phyloP scores from a whole-genome alignment of 2,888 invertebrate species.

The Xylota sylvarum region DNA sequence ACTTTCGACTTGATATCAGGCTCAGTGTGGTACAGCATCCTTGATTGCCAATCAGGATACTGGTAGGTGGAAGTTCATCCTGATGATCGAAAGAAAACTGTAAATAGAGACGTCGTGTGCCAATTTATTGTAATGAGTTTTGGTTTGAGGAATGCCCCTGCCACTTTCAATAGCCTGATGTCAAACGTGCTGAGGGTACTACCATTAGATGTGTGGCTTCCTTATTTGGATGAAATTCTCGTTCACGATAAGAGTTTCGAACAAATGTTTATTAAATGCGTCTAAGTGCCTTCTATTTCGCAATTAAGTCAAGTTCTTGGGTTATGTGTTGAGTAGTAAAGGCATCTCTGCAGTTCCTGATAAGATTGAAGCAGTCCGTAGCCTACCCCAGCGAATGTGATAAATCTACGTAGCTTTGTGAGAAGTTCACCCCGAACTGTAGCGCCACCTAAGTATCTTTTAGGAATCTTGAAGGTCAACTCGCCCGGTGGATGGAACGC shows the following conservation, averaged over 20 bases:
- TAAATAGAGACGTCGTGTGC: slow-evolving; percentile 26
- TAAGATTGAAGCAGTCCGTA: slow-evolving; percentile 20
- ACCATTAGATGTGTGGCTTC: slow-evolving; percentile 9
- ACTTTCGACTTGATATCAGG: slow-evolving; percentile 18
- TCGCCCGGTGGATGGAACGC: slow-evolving; percentile 26
- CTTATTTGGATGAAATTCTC: slow-evolving; percentile 16
- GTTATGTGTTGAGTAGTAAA: slow-evolving; percentile 15
- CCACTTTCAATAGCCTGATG: slow-evolving; percentile 40
- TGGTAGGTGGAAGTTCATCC: slow-evolving; percentile 45
- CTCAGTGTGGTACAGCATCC: slow-evolving; percentile 20
- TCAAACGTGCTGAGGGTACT: slow-evolving; percentile 1
- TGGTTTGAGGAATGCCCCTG: slow-evolving; percentile 39
- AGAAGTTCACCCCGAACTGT: slow-evolving; percentile 26
- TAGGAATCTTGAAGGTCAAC: slow-evolving; percentile 30
- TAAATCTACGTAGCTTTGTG: slow-evolving; percentile 30
- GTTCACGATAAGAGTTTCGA: slow-evolving; percentile 42
- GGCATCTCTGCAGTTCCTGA: slow-evolving; percentile 6
- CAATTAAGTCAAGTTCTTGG: slow-evolving; percentile 13
- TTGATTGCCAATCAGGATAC: slow-evolving; percentile 51
- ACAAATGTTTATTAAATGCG: slow-evolving; percentile 16
- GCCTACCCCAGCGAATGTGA: slow-evolving; percentile 11
- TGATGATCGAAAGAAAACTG: slow-evolving; percentile 27
- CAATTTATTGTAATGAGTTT: slow-evolving; percentile 56
- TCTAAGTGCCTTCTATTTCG: slow-evolving; percentile 30
- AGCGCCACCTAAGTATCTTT: no score